Base-by-base conservation (phyloP, 1,140 invertebrate genomes). In the Drosophila mauritiana region DNA sequence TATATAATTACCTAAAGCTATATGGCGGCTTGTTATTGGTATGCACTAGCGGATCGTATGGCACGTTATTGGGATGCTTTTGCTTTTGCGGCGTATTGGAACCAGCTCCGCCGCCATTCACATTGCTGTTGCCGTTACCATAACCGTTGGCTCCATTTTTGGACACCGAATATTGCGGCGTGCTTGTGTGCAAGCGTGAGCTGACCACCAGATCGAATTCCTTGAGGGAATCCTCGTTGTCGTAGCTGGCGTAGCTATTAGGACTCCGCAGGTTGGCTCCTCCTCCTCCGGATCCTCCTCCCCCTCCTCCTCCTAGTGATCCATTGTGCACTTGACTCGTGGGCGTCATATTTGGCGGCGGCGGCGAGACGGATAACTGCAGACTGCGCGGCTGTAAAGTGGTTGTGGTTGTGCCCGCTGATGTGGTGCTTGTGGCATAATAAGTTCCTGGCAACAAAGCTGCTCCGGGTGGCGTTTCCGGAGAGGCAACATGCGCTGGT, bases 1-100 rank as follows among this genome's bases (percentile, higher is more conserved):
- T 15, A 40, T n/a, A 46, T 46, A 27, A 4, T 77, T 54, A 92
- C 91, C 91, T 92, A 88, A 92, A 92, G 34, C 98, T 98, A 92
- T 98, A 98, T 25, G 98, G 98, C 40, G 98, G 98, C 92, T 99
- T 99, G 75, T 95, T 97, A 88, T 96, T 95, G 52, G 95, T 95
- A 92, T 97, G 96, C 72, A 97, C 94, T 92, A 96, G 92, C 59
- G 95, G 95, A 93, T 96, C 95, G 76, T 96, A 96, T 75, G 95
- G 95, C 93, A 96, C 94, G 91, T 96, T 95, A 75, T 95, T 95
- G 48, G 95, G 95, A 92, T 96, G 95, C 91, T 95, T 95, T 80
- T 95, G 94, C 65, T 93, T 93, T 57, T 92, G 91, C 4, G 90
- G 84, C 49, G 90, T 90, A 46, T 58, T 80, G 22, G 37, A 15